Conservation (phyloP, 1,140 invertebrate species). For the Hestina assimilis region DNA sequence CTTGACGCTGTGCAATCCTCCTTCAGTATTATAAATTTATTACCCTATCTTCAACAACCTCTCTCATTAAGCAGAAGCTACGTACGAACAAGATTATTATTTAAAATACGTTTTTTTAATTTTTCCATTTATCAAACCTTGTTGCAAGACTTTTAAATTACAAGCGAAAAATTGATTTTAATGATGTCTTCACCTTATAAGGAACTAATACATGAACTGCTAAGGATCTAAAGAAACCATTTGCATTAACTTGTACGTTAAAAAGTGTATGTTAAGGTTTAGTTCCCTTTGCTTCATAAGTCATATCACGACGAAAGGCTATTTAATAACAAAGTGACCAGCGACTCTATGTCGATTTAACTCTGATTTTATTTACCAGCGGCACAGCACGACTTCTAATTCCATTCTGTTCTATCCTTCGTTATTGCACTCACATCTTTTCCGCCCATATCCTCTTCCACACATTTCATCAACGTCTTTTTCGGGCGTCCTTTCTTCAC, state of each 20-base stretch:
- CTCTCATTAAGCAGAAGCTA: conserved; percentile 38
- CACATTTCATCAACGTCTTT: no score
- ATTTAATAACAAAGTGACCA: conserved; percentile 47
- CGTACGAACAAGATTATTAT: not conserved
- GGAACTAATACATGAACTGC: not conserved
- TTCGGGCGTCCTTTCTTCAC: no score
- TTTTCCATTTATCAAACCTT: not conserved
- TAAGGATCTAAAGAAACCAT: not conserved
- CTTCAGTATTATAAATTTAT: conserved; percentile 53
- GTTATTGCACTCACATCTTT: no score
- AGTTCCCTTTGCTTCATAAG: conserved; percentile 32
- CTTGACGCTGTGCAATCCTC: conserved; percentile 27
- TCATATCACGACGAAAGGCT: conserved; percentile 45
- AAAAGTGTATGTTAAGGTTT: not conserved
- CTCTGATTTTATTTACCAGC: no score
- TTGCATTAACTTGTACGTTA: not conserved
- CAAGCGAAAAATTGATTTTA: no score
- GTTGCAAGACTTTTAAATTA: not conserved
- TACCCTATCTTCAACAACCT: conserved; percentile 33
- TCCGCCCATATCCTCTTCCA: no score
- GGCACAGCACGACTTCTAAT: no score
- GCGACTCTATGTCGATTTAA: conserved; percentile 45
- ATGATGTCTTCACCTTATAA: no score
- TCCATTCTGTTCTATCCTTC: no score
- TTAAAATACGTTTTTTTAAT: no score